These are phyloP conservation scores for Hiodon tergisus DNA, from an alignment of 2,113 vertebrate species.

Conservation along the genomic window DNA sequence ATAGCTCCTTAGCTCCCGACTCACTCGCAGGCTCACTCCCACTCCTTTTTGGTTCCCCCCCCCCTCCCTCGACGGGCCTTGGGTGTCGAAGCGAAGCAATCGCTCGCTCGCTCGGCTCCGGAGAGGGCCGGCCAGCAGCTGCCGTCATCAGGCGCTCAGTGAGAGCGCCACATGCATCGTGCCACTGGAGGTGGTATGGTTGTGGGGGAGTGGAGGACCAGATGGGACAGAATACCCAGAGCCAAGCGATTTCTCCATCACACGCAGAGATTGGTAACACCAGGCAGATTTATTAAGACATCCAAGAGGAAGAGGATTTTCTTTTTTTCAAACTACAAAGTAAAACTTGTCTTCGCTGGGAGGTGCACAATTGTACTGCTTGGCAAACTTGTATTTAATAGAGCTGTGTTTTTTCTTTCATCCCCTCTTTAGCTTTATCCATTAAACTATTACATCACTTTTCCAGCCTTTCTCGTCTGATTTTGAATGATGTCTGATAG, in stretches of 20 bases:
- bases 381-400: background rate
- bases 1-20: background rate
- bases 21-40: background rate
- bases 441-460: background rate
- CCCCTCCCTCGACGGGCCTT: background rate
- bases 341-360: too few species aligned
- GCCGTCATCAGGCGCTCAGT: background rate
- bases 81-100: background rate
- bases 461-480: too few species aligned
- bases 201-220: conserved; percentile 36
- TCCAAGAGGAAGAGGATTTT: background rate
- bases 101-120: background rate
- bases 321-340: background rate
- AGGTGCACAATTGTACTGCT: background rate
- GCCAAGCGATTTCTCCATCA: background rate
- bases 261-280: background rate
- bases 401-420: conserved; percentile 29
- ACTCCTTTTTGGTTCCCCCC: background rate
- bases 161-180: conserved; percentile 13
- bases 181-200: conserved; percentile 30
- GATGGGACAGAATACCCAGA: conserved; percentile 41
- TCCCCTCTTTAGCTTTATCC: conserved; percentile 30
- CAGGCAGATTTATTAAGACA: background rate
- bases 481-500: too few species aligned
- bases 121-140: background rate